Evolutionary conservation across 1,140 invertebrate genomes (phyloP), one percentile per base, ranked within the genome.

Genomic region (Drosophila sucinea): DNA sequence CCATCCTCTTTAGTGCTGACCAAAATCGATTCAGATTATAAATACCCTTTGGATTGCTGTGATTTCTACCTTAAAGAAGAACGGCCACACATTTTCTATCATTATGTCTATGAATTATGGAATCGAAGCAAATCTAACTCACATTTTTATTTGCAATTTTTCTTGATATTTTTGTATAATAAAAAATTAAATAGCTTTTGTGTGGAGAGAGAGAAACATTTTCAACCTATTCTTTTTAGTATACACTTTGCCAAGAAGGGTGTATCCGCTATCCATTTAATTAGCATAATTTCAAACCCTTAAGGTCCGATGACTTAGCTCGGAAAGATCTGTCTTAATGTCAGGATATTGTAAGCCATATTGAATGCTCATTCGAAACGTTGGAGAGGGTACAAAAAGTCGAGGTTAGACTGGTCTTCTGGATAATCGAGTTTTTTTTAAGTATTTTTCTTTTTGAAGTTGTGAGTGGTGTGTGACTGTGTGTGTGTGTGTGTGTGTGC

Each of bases 391-490:
- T 10, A 51, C 27, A 10, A 7, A 51, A 10, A 51, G 3, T 51
- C 44, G 44, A 27, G 25, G 44, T 51, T 10, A 4, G 25, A 8
- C 23, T 51, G 23, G 23, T 27, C 8, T 51, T 51, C 6, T 27
- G 8, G 44, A 25, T 25, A 41, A 58, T 55, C 23, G 17, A 35
- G 7, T 3, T 10, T 11, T 35, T 60, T 23, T 30, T 5, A 68
- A 30, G 27, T 57, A 7, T 38, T 61, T 69, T 35, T 33, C 56
- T 60, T 55, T 73, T 84, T 73, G 7, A 33, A 57, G 57, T 76
- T 55, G 38, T 76, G 38, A 66, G 67, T 60, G 67, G 41, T 65
- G 30, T 51, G 64, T 44, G 17, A 17, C 17, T 17, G 17, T 17
- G 17, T 17, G 17, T 17, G 17, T 17, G 17, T 17, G 17, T 17